These are phyloP conservation scores for Pseudochirops corinnae DNA, from an alignment of 2,797 vertebrate species.

Conservation along the genomic window DNA sequence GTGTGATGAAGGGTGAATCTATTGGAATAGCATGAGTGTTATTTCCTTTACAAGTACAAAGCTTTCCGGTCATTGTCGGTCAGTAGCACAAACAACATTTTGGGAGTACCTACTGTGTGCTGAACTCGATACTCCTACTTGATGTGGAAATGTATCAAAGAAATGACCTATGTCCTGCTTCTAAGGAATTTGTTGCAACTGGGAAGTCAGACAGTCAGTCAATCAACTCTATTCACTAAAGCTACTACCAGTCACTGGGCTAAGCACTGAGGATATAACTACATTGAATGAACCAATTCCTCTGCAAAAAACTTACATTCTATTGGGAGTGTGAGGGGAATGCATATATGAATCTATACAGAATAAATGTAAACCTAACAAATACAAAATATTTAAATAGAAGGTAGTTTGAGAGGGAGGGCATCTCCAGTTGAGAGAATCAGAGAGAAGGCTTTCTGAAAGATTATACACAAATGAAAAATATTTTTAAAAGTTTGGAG, in stretches of 20 bases:
- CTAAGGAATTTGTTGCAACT: constrained; percentile 41
- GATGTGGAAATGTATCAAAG: constrained; percentile 24
- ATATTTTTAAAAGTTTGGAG: neutral
- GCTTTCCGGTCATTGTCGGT: constrained; percentile 18
- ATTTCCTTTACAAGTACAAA: constrained; percentile 51
- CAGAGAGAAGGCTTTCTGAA: neutral
- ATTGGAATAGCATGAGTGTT: constrained; percentile 57
- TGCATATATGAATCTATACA: neutral
- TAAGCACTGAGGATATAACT: neutral
- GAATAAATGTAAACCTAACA: neutral
- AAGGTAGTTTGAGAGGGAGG: neutral
- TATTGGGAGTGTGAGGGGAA: neutral
- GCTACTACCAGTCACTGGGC: neutral
- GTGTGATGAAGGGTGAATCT: neutral
- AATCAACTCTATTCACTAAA: constrained; percentile 21
- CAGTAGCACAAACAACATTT: constrained; percentile 58
- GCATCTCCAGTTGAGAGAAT: neutral
- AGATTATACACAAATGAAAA: neutral
- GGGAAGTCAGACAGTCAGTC: neutral
- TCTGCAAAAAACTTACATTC: neutral
- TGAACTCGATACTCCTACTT: constrained; percentile 4
- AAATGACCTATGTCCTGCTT: neutral
- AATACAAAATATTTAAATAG: constrained; percentile 19
- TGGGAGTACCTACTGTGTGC: neutral
- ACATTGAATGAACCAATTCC: constrained; percentile 8